Conservation (phyloP, 1,140 invertebrate genomes). For the Drosophila pectinifera region DNA sequence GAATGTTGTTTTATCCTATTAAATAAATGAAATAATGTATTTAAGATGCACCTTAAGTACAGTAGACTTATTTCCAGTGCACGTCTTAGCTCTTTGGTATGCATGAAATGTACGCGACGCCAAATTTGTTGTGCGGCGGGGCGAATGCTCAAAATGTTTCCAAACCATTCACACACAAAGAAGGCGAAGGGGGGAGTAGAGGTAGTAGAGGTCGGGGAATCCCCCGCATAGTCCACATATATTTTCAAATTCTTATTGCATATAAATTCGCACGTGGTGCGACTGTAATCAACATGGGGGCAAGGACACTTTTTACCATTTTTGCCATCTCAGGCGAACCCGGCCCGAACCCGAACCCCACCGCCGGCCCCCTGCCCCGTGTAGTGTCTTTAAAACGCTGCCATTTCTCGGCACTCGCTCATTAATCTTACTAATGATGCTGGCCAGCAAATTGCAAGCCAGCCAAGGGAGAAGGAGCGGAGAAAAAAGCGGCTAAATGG, state of each 20-base stretch:
- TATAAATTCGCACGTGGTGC: constrained; percentile 83
- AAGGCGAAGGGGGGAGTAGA: constrained; percentile 8
- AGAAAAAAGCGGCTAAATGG: constrained; percentile 36
- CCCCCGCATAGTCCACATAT: constrained; percentile 55
- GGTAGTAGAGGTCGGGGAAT: not conserved
- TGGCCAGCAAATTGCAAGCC: constrained; percentile 75
- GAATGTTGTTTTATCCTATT: too few species aligned
- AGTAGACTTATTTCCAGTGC: constrained; percentile 1
- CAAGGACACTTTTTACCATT: constrained; percentile 70
- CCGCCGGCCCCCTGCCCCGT: not conserved
- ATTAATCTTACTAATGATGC: constrained; percentile 82
- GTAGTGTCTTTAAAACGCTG: constrained; percentile 55
- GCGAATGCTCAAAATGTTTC: constrained; percentile 78
- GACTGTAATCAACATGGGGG: constrained; percentile 75
- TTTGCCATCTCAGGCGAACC: not conserved
- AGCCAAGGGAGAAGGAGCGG: constrained; percentile 19
- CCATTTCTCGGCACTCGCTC: constrained; percentile 46
- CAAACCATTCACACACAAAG: constrained; percentile 46
- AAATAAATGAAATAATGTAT: too few species aligned
- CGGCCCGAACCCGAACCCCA: not conserved
- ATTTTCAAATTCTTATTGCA: constrained; percentile 83
- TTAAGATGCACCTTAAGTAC: not conserved
- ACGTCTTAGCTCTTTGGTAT: constrained; percentile 75
- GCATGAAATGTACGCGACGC: constrained; percentile 81
- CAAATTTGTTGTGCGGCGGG: constrained; percentile 83